phyloP scores from a whole-genome alignment of 1,140 invertebrate species.

The Sinella curviseta region DNA sequence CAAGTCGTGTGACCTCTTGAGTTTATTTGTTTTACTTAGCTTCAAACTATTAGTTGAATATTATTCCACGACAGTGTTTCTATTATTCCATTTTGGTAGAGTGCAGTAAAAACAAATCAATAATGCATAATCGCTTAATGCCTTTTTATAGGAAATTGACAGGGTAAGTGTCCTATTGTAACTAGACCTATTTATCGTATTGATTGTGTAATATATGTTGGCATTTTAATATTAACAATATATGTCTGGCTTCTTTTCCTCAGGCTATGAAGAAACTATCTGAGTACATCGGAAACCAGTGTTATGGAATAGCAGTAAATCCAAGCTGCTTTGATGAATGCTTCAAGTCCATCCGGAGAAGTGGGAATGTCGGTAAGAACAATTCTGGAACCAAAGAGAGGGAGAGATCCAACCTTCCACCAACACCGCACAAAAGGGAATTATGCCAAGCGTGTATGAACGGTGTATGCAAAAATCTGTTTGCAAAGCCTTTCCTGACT shows the following conservation, averaged over 20 bases:
- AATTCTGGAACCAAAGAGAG: not conserved
- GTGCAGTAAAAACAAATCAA: too few relatives aligned
- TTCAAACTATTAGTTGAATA: too few relatives aligned
- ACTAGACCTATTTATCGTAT: too few relatives aligned
- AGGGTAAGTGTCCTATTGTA: too few relatives aligned
- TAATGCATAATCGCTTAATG: too few relatives aligned
- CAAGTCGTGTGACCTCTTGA: too few relatives aligned
- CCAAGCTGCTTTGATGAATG: not conserved
- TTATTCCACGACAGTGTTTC: too few relatives aligned
- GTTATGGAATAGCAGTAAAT: not conserved
- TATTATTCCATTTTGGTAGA: too few relatives aligned
- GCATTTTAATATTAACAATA: not conserved
- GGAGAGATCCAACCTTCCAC: not conserved
- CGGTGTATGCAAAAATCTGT: constrained; percentile 3
- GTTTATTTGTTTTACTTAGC: too few relatives aligned
- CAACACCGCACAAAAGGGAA: not conserved
- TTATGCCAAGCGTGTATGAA: not conserved
- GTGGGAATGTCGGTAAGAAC: not conserved
- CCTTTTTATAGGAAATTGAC: not conserved
- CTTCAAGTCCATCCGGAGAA: not conserved
- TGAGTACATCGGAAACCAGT: not conserved
- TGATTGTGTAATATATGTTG: too few relatives aligned
- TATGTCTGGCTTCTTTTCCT: not conserved
- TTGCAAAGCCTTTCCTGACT: not conserved
- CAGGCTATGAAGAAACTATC: constrained; percentile 5